Base-by-base conservation (phyloP, 2,797 vertebrate species). In the Lates japonicus region DNA sequence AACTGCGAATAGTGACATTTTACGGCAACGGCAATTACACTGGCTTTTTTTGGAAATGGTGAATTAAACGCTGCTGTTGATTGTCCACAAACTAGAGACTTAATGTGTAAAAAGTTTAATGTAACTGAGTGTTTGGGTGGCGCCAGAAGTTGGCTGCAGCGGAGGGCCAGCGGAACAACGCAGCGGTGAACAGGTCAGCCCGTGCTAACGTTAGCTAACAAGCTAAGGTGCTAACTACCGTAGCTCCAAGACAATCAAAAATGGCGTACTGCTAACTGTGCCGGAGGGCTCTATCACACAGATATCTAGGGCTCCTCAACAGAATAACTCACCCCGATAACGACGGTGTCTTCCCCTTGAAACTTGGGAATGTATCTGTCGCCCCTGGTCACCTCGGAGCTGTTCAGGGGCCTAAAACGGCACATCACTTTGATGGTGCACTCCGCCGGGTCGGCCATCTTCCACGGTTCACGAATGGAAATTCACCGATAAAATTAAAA, bases 391-490 rank as follows among this genome's bases (percentile, higher is more conserved):
- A 98, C 97, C 93, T 99, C 98, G 3, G 98, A 97, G 81, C 96
- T 96, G 92, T 99, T 99, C 77, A 99, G 94, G 49, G 98, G 98
- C 95, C 98, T 97, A 89, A 99, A 98, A 88, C 98, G 97, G 95
- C 98, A 99, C 97, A 99, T 98, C 94, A 99, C 98, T 98, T 99
- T 99, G 93, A 99, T 98, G 93, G 97, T 99, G 96, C 98, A 99
- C 93, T 99, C 98, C 88, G 98, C 98, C 95, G 97, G 98, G 91
- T 99, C 98, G 96, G 97, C 98, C 98, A 99, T 99, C 96, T 98
- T 99, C 93, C 91, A 68, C 91, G 80, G 88, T 83, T 88, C 54
- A 80, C 90, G 78, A 89, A 83, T 78, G 86, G 91, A 91, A 88
- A 91, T 90, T 88, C 89, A 93, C 85, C 77, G 35, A 81, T 68